These are phyloP conservation scores for Chironomus riparius DNA, from an alignment of 2,888 invertebrate species.

Conservation along the genomic window DNA sequence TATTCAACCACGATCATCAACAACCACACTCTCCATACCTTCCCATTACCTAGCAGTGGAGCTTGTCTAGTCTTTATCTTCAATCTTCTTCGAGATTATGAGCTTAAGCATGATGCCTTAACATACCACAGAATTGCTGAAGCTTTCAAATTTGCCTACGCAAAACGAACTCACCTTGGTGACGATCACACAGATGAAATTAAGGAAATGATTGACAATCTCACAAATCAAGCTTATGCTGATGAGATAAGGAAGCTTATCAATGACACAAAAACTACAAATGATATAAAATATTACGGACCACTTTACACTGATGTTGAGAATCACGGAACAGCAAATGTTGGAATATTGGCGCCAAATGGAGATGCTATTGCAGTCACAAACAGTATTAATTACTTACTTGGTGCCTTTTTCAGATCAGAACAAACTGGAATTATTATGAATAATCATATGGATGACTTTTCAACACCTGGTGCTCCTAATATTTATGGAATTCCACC, in stretches of 20 bases:
- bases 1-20: conserved; percentile 49
- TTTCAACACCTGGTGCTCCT: conserved; percentile 44
- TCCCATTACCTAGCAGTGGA: conserved; percentile 80
- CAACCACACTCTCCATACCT: conserved; percentile 60
- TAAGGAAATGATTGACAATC: conserved; percentile 43
- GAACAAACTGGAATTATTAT: conserved; percentile 28
- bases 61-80: conserved; percentile 70
- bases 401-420: conserved; percentile 12
- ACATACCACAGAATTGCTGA: conserved; percentile 76
- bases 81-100: conserved; percentile 57
- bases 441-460: conserved; percentile 29
- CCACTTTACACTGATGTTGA: conserved; percentile 52
- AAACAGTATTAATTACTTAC: conserved; percentile 67
- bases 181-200: conserved; percentile 46
- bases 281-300: conserved; percentile 63
- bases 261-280: conserved; percentile 46
- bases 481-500: conserved; percentile 68
- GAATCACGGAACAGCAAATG: conserved; percentile 84
- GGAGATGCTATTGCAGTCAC: conserved; percentile 89
- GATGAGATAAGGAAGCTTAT: neutral
- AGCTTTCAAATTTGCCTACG: conserved; percentile 86
- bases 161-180: conserved; percentile 74
- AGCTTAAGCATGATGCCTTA: neutral
- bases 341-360: conserved; percentile 69
- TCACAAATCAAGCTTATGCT: conserved; percentile 50